These are phyloP conservation scores for Calyptomena viridis DNA, from an alignment of 2,113 vertebrate species.

Conservation along the genomic window DNA sequence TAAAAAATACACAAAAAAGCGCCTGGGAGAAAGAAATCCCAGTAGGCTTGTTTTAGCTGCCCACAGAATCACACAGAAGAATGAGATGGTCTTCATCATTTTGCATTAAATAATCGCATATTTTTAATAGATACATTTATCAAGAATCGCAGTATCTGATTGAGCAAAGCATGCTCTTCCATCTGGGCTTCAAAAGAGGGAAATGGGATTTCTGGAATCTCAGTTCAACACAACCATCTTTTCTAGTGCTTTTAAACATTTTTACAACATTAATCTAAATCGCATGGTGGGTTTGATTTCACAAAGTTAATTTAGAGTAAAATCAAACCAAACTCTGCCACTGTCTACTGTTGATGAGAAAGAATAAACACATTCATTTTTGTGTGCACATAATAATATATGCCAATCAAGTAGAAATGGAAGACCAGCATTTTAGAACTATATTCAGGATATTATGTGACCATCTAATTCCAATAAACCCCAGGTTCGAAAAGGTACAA, in stretches of 20 bases:
- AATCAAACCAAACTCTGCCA: neutral
- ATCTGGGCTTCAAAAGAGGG: neutral
- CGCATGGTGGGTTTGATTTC: neutral
- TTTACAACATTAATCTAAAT: neutral
- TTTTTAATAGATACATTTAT: neutral
- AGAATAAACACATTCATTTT: neutral
- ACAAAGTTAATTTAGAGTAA: neutral
- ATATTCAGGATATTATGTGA: neutral
- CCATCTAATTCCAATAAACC: neutral
- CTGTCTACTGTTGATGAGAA: neutral
- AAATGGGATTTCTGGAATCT: neutral
- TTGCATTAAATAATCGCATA: slow-evolving; percentile 4
- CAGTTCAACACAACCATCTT: neutral
- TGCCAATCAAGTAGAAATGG: neutral
- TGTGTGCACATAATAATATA: neutral
- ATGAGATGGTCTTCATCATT: neutral
- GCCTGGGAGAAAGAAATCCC: slow-evolving; percentile 12
- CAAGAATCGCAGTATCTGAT: neutral
- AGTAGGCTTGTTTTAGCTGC: neutral
- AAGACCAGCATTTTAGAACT: neutral
- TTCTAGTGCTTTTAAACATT: neutral
- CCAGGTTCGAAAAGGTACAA: neutral
- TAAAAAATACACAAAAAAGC: neutral
- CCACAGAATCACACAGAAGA: neutral
- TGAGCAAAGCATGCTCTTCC: neutral